Conservation (phyloP, 2,888 invertebrate genomes). For the Diaphora mendica region DNA sequence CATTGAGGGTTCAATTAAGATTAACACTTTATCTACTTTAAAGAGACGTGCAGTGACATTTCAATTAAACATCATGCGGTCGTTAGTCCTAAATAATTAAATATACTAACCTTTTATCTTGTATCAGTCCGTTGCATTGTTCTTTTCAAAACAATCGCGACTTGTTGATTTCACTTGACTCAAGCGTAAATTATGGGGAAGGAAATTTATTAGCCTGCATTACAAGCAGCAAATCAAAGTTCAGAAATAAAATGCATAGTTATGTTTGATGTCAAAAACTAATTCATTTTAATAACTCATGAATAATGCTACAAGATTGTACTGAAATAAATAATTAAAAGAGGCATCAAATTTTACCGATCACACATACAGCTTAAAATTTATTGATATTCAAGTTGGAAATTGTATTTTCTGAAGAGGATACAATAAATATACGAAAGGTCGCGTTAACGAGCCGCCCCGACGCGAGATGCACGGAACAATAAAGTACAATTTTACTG, state of each 20-base stretch:
- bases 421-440: slow-evolving; percentile 84
- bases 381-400: slow-evolving; percentile 79
- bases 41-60: slow-evolving; percentile 54
- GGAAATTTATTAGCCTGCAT: slow-evolving; percentile 48
- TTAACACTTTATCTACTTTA: not conserved
- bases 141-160: slow-evolving; percentile 75
- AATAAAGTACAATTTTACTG: slow-evolving; percentile 80
- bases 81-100: slow-evolving; percentile 73
- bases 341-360: slow-evolving; percentile 35
- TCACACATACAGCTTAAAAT: slow-evolving; percentile 64
- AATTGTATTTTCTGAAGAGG: slow-evolving; percentile 84
- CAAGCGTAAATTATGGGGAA: slow-evolving; percentile 64
- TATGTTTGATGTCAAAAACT: slow-evolving; percentile 6
- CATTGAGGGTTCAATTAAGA: not conserved
- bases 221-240: slow-evolving; percentile 39
- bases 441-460: slow-evolving; percentile 84
- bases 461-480: slow-evolving; percentile 77
- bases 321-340: slow-evolving; percentile 13
- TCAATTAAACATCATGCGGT: slow-evolving; percentile 78
- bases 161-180: slow-evolving; percentile 70
- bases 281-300: not conserved
- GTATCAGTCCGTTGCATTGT: slow-evolving; percentile 78
- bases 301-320: not conserved
- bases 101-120: slow-evolving; percentile 75
- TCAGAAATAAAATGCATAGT: slow-evolving; percentile 33